A percentile compares a stretch with the other conserved stretches of the same genome.
phyloP scores from a whole-genome alignment of 2,888 invertebrate species.

The Neuroscelio doddi region DNA sequence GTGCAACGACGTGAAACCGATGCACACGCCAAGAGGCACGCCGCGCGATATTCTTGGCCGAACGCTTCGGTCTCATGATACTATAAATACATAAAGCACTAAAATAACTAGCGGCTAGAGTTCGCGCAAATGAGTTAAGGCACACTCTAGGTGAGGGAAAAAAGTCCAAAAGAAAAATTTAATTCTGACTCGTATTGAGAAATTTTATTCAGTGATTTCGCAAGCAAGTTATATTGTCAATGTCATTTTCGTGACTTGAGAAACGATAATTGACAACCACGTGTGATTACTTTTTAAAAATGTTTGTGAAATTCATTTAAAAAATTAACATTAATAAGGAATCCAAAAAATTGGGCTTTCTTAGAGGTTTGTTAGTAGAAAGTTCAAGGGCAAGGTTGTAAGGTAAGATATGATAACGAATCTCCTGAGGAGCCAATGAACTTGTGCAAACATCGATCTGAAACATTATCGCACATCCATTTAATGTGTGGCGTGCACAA shows the following conservation, averaged over 20 bases:
- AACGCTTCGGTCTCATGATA: conserved; percentile 55
- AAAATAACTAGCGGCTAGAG: conserved; percentile 55
- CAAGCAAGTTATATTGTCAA: too few species aligned
- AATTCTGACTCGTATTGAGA: too few species aligned
- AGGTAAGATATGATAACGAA: conserved; percentile 5
- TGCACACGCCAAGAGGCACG: conserved; percentile 44
- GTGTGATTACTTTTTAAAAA: too few species aligned
- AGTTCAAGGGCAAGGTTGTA: conserved; percentile 13
- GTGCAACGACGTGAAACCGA: conserved; percentile 49
- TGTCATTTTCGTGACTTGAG: too few species aligned
- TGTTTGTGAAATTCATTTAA: too few species aligned
- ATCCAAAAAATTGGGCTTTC: too few species aligned
- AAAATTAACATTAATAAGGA: too few species aligned
- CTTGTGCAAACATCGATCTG: conserved; percentile 11
- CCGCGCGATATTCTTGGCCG: conserved; percentile 52
- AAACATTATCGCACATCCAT: conserved; percentile 8
- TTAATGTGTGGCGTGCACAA: too few species aligned
- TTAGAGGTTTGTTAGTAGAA: too few species aligned
- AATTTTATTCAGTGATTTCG: too few species aligned
- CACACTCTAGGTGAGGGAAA: conserved; percentile 15
- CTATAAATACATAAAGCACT: conserved; percentile 57
- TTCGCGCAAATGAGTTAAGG: conserved; percentile 43
- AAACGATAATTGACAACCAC: too few species aligned
- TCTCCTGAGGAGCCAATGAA: conserved; percentile 15
- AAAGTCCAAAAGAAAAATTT: conserved; percentile 16